Evolutionary conservation across 2,797 vertebrate genomes (phyloP), one percentile per base, ranked within the genome.

Genomic region (Lophius americanus): DNA sequence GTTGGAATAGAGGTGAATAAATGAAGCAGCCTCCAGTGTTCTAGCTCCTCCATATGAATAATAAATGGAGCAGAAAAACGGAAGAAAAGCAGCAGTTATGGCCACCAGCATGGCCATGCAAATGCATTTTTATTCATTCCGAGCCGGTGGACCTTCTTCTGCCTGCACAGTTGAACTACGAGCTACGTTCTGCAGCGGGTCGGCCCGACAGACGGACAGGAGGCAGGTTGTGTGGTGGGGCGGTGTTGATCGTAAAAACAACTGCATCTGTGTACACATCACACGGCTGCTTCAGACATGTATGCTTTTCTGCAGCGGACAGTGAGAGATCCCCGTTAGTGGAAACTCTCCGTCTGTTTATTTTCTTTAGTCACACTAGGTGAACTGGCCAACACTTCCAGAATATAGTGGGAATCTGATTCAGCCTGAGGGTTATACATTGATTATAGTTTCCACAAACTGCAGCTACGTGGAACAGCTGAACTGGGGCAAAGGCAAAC

Each of bases 281-380:
- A 73, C 73, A 73, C 81, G 64, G 59, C 80, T 62, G 56, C 88
- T 81, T 79, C 82, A 86, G 83, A 84, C 76, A 14, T 84, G 79
- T 78, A 80, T 71, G 64, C 60, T 65, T 81, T 73, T 76, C 62
- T 78, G 37, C 50, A 51, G 69, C 85, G 87, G 87, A 87, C 85
- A 79, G 75, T 54, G 69, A 75, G 60, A 66, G 78, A 84, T 83
- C 81, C 80, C 78, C 69, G 73, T 84, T 47, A 83, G 81, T 88
- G 89, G 91, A 91, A 93, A 90, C 88, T 69, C 81, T 81, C 85
- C 11, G 81, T 85, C 71, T 88, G 85, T 90, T 92, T 91, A 73
- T 91, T 91, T 90, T 74, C 33, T 86, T 82, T 72, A 87, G 89
- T 81, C 70, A 53, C 85, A 73, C 84, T 81, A 2, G 36, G 75